A percentile compares a stretch with the other conserved stretches of the same genome.
phyloP scores from a whole-genome alignment of 2,797 vertebrate species.

The Pangasius sanitwongsei region DNA sequence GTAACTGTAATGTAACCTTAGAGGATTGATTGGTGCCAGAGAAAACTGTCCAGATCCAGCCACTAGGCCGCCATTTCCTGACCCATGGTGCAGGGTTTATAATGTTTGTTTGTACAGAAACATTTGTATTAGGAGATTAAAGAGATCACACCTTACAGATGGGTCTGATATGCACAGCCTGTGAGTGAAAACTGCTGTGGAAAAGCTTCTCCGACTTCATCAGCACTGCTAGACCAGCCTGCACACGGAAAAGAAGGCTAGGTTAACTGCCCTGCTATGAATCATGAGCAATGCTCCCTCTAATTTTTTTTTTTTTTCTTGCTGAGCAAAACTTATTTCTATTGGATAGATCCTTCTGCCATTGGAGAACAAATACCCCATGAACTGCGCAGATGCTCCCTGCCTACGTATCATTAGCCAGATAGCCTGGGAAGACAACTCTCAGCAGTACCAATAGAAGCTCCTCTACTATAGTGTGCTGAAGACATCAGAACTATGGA shows the following conservation, averaged over 20 bases:
- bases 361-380: neutral
- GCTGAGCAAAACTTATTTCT: neutral
- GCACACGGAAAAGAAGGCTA: slow-evolving; percentile 33
- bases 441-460: neutral
- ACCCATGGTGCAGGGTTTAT: neutral
- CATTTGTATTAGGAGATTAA: neutral
- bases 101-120: neutral
- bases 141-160: slow-evolving; percentile 82
- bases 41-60: neutral
- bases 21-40: neutral
- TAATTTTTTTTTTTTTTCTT: neutral
- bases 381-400: neutral
- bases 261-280: neutral
- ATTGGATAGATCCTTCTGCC: neutral
- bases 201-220: slow-evolving; percentile 95
- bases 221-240: slow-evolving; percentile 93
- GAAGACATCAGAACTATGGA: neutral
- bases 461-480: neutral
- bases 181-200: slow-evolving; percentile 95
- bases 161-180: slow-evolving; percentile 92
- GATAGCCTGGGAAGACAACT: neutral
- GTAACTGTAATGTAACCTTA: neutral
- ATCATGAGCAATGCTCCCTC: neutral
- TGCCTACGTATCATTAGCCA: neutral
- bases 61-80: neutral